Evolutionary conservation across 2,888 invertebrate genomes (phyloP).

Genomic region (Mesopsocus fuscifrons): DNA sequence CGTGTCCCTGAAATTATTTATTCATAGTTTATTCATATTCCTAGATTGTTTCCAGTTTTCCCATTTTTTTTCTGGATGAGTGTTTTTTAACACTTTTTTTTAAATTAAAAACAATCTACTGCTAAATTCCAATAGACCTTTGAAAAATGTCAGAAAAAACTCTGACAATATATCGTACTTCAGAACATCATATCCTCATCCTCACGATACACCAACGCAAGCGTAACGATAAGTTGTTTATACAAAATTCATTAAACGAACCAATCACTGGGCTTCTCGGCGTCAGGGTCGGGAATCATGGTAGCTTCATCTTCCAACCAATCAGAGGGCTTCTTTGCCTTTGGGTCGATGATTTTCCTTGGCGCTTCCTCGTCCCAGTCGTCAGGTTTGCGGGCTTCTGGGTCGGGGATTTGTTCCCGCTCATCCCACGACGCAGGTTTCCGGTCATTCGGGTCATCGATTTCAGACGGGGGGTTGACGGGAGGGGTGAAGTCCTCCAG

Average conservation of each 20-base stretch:
- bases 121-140: no score
- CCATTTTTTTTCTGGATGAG: no score
- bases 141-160: no score
- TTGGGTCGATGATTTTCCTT: constrained; percentile 68
- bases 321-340: constrained; percentile 66
- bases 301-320: constrained; percentile 88
- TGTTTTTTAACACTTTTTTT: no score
- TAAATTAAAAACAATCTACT: no score
- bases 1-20: constrained; percentile 42
- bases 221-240: no score
- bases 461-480: constrained; percentile 86
- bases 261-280: constrained; percentile 82
- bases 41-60: not conserved
- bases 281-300: constrained; percentile 68
- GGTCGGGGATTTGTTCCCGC: constrained; percentile 77
- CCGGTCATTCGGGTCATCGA: constrained; percentile 62
- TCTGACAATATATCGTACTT: no score
- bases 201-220: no score
- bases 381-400: constrained; percentile 72
- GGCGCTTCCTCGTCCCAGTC: constrained; percentile 97
- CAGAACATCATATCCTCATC: no score
- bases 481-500: constrained; percentile 81
- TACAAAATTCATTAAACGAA: no score
- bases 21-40: not conserved
- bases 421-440: constrained; percentile 95